Evolutionary conservation across 2,888 invertebrate species (phyloP).

Genomic region (Nematopogon swammerdamellus): DNA sequence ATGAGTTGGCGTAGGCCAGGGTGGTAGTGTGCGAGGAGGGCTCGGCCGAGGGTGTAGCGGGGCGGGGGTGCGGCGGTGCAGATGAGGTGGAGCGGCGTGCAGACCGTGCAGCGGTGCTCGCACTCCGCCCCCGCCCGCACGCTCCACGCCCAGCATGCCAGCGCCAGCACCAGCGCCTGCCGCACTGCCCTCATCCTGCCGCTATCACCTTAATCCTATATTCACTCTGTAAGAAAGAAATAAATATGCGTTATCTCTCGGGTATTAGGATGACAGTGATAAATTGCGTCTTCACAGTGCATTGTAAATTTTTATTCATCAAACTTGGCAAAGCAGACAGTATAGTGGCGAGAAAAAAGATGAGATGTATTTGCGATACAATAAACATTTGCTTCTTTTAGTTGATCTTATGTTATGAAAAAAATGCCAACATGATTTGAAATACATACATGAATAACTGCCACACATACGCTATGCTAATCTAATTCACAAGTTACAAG

Average conservation of each 20-base stretch:
- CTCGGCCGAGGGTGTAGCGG: constrained; percentile 21
- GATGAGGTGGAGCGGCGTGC: constrained; percentile 29
- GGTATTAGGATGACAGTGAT: neutral
- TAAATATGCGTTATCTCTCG: constrained; percentile 9
- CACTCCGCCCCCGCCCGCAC: constrained; percentile 22
- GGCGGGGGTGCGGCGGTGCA: constrained; percentile 24
- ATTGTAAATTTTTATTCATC: too few relatives aligned
- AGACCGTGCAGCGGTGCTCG: constrained; percentile 30
- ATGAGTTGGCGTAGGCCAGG: constrained; percentile 37
- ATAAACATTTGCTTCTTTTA: too few relatives aligned
- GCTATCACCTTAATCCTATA: constrained; percentile 52
- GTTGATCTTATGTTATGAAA: too few relatives aligned
- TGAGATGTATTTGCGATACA: too few relatives aligned
- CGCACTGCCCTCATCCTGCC: constrained; percentile 52
- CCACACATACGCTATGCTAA: too few relatives aligned
- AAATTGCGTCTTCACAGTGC: too few relatives aligned
- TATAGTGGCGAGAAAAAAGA: too few relatives aligned
- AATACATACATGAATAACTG: too few relatives aligned
- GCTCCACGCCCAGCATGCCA: constrained; percentile 36
- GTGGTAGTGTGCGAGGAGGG: constrained; percentile 20
- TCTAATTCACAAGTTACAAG: too few relatives aligned
- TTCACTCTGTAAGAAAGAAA: constrained; percentile 40
- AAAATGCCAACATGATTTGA: too few relatives aligned
- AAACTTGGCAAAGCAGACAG: too few relatives aligned
- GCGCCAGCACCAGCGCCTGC: constrained; percentile 46